phyloP scores from a whole-genome alignment of 2,888 invertebrate species.

The Liposcelis brunnea region DNA sequence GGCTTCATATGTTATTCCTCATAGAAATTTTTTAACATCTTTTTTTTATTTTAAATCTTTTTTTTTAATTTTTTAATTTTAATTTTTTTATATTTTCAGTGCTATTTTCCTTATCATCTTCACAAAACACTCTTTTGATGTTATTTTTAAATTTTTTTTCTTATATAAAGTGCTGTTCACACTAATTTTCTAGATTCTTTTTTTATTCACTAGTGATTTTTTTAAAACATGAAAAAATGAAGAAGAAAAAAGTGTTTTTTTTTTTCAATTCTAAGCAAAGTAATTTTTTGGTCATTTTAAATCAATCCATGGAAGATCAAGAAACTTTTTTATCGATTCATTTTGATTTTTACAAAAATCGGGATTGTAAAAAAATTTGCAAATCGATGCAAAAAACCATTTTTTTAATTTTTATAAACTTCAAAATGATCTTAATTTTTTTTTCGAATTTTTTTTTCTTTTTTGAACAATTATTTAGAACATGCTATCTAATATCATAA shows the following conservation, averaged over 20 bases:
- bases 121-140: too few relatives aligned
- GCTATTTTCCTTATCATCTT: too few relatives aligned
- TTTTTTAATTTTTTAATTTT: too few relatives aligned
- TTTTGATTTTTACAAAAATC: too few relatives aligned
- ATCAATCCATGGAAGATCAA: conserved; percentile 7
- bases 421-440: too few relatives aligned
- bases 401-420: too few relatives aligned
- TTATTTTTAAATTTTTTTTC: too few relatives aligned
- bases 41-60: neutral
- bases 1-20: conserved; percentile 7
- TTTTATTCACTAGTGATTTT: neutral
- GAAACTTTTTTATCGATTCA: neutral
- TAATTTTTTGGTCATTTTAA: conserved; percentile 8
- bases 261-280: conserved; percentile 6
- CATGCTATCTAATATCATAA: conserved; percentile 2
- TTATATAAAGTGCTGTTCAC: too few relatives aligned
- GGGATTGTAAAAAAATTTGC: too few relatives aligned
- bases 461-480: conserved; percentile 3
- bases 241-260: conserved; percentile 1
- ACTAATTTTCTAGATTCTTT: neutral
- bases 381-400: too few relatives aligned
- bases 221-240: neutral
- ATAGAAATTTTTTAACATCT: conserved; percentile 4
- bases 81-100: too few relatives aligned
- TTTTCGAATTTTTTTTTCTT: too few relatives aligned